Percentiles rank a stretch among this genome's conserved stretches.
These are phyloP conservation scores for Caiman crocodilus DNA, from an alignment of 2,797 vertebrate species.

Conservation along the genomic window DNA sequence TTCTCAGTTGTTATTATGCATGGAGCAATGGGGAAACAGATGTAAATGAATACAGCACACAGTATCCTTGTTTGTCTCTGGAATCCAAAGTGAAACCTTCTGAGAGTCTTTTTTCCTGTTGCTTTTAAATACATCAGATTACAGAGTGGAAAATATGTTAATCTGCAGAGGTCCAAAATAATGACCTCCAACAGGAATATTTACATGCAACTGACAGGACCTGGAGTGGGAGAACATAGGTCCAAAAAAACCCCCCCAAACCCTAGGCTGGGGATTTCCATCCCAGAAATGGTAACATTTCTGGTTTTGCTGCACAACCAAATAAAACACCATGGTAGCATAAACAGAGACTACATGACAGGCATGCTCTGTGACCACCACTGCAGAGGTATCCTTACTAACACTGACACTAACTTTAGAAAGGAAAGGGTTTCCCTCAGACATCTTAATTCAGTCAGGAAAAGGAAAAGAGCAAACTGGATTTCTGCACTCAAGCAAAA, in stretches of 20 bases:
- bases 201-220: not conserved
- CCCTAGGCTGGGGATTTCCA: not conserved
- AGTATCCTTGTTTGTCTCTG: not conserved
- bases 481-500: not conserved
- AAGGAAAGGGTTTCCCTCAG: not conserved
- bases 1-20: not conserved
- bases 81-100: not conserved
- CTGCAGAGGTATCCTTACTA: not conserved
- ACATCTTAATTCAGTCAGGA: not conserved
- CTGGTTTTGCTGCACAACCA: not conserved
- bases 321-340: not conserved
- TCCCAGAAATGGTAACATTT: not conserved
- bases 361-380: not conserved
- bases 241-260: not conserved
- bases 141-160: not conserved
- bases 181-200: not conserved
- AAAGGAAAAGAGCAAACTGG: not conserved
- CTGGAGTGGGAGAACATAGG: not conserved
- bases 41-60: not conserved
- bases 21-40: not conserved
- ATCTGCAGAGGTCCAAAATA: not conserved
- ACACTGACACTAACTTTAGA: not conserved
- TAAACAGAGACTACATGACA: not conserved
- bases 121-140: not conserved
- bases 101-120: not conserved